A percentile compares a stretch with the other conserved stretches of the same genome.
These are phyloP conservation scores for Myotis findleyi DNA, from an alignment of 2,797 vertebrate species.

Conservation along the genomic window DNA sequence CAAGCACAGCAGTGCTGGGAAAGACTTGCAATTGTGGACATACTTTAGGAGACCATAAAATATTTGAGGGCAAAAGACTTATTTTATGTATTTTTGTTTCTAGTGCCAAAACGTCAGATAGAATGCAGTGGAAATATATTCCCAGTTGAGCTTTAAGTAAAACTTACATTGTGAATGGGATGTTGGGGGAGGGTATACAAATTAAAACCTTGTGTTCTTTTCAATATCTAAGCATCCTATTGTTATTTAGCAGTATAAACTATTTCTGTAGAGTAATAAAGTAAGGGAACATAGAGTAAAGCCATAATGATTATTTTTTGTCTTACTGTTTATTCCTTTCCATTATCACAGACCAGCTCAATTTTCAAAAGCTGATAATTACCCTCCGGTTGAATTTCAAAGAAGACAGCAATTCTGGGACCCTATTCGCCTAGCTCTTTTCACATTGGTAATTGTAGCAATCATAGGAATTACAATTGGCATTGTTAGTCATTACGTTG, in stretches of 20 bases:
- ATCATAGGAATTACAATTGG: constrained; percentile 80
- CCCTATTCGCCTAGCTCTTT: constrained; percentile 68
- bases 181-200: not conserved
- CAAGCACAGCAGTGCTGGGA: not conserved
- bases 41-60: not conserved
- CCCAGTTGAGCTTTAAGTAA: not conserved
- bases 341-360: constrained; percentile 72
- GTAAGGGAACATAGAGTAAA: not conserved
- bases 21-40: not conserved
- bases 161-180: not conserved
- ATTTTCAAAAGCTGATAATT: constrained; percentile 71
- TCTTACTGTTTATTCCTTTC: constrained; percentile 34
- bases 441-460: constrained; percentile 73
- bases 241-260: not conserved
- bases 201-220: not conserved
- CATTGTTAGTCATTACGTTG: constrained; percentile 79
- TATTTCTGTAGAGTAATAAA: not conserved
- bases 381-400: constrained; percentile 65
- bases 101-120: not conserved
- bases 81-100: not conserved
- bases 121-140: not conserved
- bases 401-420: constrained; percentile 77
- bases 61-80: not conserved
- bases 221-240: not conserved
- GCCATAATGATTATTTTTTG: not conserved